Evolutionary conservation across 2,113 vertebrate species (phyloP).

Genomic region (Gnathonemus echidnorhynchus): DNA sequence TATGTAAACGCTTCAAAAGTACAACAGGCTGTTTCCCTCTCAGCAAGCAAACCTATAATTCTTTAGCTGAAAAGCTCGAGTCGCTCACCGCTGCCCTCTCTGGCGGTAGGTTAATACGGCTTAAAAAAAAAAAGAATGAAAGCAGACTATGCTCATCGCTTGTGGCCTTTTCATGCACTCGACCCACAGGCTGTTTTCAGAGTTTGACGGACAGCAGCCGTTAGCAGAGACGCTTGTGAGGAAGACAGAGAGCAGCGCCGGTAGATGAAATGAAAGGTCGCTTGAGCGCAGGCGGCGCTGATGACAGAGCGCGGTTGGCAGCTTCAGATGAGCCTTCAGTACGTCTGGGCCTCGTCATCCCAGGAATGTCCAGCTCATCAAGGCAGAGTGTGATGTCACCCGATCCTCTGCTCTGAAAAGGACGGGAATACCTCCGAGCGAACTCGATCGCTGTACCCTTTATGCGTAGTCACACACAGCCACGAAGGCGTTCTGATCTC

Average conservation of each 20-base stretch:
- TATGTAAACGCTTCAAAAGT: not conserved
- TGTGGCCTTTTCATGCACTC: not conserved
- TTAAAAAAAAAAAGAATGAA: not conserved
- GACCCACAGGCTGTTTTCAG: not conserved
- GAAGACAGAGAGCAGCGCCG: conserved; percentile 29
- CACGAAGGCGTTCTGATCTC: not conserved
- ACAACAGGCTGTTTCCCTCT: not conserved
- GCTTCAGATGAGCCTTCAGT: conserved; percentile 33
- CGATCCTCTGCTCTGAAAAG: not conserved
- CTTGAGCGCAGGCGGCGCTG: conserved; percentile 28
- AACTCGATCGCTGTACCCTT: not conserved
- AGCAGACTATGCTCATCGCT: not conserved
- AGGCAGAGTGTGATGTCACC: conserved; percentile 16
- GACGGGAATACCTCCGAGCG: not conserved
- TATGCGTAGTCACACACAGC: not conserved
- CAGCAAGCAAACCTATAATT: not conserved
- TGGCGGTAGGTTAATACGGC: not conserved
- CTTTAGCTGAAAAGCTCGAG: not conserved
- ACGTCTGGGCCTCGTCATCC: conserved; percentile 22
- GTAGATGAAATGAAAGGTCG: conserved; percentile 32
- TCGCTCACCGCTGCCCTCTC: not conserved
- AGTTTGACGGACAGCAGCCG: conserved; percentile 21
- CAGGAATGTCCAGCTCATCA: conserved; percentile 17
- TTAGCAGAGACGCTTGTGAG: conserved; percentile 24
- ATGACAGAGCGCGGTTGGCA: conserved; percentile 32